Evolutionary conservation across 23 tunicate species (phyloP).

Genomic region (Botrylloides violaceus): DNA sequence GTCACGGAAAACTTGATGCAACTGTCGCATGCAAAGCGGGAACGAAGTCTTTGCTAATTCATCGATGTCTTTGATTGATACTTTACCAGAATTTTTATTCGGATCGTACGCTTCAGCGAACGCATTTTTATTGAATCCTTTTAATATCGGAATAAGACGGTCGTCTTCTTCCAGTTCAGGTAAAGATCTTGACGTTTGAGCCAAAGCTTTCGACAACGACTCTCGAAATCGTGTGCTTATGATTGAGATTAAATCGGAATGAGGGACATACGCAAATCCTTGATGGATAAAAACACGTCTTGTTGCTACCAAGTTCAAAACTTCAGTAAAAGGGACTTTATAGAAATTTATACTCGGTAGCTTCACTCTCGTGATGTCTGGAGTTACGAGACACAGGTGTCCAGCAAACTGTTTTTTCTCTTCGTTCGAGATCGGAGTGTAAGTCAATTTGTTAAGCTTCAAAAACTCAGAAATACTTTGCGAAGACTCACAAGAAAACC

Average conservation of each 20-base stretch:
- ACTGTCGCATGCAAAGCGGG: slow-evolving; percentile 87
- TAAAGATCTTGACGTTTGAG: slow-evolving; percentile 56
- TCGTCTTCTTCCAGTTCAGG: slow-evolving; percentile 89
- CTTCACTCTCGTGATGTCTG: slow-evolving; percentile 36
- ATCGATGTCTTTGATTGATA: slow-evolving; percentile 64
- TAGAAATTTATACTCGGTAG: slow-evolving; percentile 50
- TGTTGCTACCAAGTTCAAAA: slow-evolving; percentile 58
- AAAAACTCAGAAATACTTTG: slow-evolving; percentile 51
- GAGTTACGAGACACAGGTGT: slow-evolving; percentile 29
- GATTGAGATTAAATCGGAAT: slow-evolving; percentile 66
- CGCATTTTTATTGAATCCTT: slow-evolving; percentile 77
- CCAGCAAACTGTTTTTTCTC: slow-evolving; percentile 38
- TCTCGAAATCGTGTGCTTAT: slow-evolving; percentile 76
- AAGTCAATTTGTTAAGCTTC: slow-evolving; percentile 40
- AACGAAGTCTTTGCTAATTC: slow-evolving; percentile 66
- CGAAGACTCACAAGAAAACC: slow-evolving; percentile 52
- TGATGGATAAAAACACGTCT: slow-evolving; percentile 57
- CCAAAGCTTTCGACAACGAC: slow-evolving; percentile 68
- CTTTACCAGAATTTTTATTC: slow-evolving; percentile 72
- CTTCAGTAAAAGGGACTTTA: slow-evolving; percentile 83
- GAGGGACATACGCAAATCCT: slow-evolving; percentile 88
- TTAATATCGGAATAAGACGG: slow-evolving; percentile 63
- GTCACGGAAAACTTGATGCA: slow-evolving; percentile 56
- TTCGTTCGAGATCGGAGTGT: slow-evolving; percentile 74
- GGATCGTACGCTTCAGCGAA: slow-evolving; percentile 80